Base-by-base conservation (phyloP, 2,113 vertebrate genomes). In the Taurulus bubalis region DNA sequence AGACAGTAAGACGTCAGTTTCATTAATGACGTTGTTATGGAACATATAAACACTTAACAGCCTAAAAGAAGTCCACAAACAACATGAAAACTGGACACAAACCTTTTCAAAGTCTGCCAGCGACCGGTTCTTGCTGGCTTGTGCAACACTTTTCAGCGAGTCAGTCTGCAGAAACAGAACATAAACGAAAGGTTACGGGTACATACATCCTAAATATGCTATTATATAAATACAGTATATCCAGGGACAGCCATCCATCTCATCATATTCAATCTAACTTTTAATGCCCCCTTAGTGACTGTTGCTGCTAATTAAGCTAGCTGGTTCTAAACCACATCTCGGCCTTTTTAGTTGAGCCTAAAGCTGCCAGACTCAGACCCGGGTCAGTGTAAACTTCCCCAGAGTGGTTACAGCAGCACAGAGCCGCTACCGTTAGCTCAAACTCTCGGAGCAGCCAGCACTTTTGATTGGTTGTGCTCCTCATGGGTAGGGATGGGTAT, bases 41-140 rank as follows among this genome's bases (percentile, higher is more conserved):
- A 26, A 28, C 40, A 10, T 18, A 1, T 10, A 3, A 22, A 30
- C 16, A 8, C 9, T 36, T 53, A 26, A 15, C 53, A 26, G 40
- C 16, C 11, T 12, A 7, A 4, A 7, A 6, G 12, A 22, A 1
- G 9, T 26, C 8, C 49, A 24, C 40, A 55, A 1, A 6, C 36
- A 22, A 10, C 11, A 0, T 47, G 45, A 6, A 24, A 78, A 65
- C 69, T 64, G 12, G 8, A 34, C 24, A 81, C 95, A 93, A 89
- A 98, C 98, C 96, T 98, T 98, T 90, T 99, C 97, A 92, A 99
- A 99, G 85, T 99, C 97, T 70, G 97, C 97, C 90, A 99, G 94
- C 0, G 98, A 99, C 68, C 98, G 95, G 94, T 99, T 98, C 96
- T 99, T 99, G 90, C 98, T 99, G 87, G 98, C 97, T 88, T 96